These are phyloP conservation scores for Elgaria multicarinata DNA, from an alignment of 2,113 vertebrate genomes.

Conservation along the genomic window DNA sequence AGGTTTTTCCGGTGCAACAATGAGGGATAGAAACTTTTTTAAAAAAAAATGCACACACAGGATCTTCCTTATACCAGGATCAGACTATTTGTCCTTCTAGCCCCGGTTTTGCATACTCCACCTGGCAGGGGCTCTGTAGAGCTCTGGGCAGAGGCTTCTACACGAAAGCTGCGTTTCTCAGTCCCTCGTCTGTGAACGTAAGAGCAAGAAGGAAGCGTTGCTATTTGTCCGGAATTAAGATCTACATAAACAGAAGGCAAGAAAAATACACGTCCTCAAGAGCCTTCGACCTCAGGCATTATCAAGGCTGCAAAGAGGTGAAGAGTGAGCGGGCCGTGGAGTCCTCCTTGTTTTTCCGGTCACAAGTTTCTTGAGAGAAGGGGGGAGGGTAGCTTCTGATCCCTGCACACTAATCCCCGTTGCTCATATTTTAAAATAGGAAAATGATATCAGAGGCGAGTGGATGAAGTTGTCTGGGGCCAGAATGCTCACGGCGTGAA, in stretches of 20 bases:
- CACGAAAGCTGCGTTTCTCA: not conserved
- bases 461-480: conserved; percentile 27
- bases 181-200: not conserved
- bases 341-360: not conserved
- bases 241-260: not conserved
- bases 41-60: not conserved
- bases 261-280: not conserved
- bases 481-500: conserved; percentile 32
- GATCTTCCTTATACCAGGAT: not conserved
- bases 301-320: not conserved
- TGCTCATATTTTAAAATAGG: conserved; percentile 71
- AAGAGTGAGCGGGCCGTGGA: not conserved
- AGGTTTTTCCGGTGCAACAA: not conserved
- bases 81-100: not conserved
- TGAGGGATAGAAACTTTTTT: not conserved
- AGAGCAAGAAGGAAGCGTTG: not conserved
- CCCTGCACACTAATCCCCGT: conserved; percentile 26
- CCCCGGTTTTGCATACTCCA: not conserved
- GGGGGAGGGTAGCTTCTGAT: not conserved
- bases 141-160: not conserved
- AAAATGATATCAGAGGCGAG: conserved; percentile 66
- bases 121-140: not conserved
- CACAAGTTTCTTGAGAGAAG: not conserved
- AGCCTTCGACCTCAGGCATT: not conserved
- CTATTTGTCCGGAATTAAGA: not conserved